Percentiles rank a stretch among this genome's conserved stretches.
These are phyloP conservation scores for Griposia aprilina DNA, from an alignment of 2,888 invertebrate genomes.

Conservation along the genomic window DNA sequence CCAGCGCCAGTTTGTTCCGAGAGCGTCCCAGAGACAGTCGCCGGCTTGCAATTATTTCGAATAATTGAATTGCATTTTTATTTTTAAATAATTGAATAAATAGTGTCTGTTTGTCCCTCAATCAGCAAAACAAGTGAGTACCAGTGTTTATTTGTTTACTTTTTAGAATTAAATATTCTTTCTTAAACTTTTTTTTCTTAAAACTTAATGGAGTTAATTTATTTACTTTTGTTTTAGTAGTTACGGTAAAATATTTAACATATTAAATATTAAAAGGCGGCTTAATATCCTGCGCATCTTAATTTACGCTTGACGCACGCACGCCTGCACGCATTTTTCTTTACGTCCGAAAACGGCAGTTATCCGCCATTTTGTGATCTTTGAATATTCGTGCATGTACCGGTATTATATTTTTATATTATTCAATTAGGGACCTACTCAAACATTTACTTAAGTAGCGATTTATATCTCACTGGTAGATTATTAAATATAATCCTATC, in stretches of 20 bases:
- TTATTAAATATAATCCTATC: too few relatives aligned
- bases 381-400: conserved; percentile 5
- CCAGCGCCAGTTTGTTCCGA: conserved; percentile 24
- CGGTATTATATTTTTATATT: too few relatives aligned
- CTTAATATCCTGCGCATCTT: neutral
- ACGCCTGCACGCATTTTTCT: conserved; percentile 4
- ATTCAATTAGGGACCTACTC: neutral
- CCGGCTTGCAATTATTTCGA: conserved; percentile 11
- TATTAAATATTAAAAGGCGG: neutral
- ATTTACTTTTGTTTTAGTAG: neutral
- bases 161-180: neutral
- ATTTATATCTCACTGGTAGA: neutral
- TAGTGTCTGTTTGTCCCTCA: conserved; percentile 41
- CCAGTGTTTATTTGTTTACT: conserved; percentile 28
- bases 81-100: conserved; percentile 34
- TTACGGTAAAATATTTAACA: neutral
- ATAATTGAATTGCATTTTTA: conserved; percentile 21
- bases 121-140: conserved; percentile 50
- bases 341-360: conserved; percentile 19
- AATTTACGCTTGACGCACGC: neutral
- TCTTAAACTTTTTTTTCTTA: accelerated
- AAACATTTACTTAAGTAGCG: too few relatives aligned
- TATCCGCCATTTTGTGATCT: conserved; percentile 52
- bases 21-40: conserved; percentile 48
- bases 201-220: too few relatives aligned